phyloP scores from a whole-genome alignment of 2,113 vertebrate genomes.

The Crotalus helleri region DNA sequence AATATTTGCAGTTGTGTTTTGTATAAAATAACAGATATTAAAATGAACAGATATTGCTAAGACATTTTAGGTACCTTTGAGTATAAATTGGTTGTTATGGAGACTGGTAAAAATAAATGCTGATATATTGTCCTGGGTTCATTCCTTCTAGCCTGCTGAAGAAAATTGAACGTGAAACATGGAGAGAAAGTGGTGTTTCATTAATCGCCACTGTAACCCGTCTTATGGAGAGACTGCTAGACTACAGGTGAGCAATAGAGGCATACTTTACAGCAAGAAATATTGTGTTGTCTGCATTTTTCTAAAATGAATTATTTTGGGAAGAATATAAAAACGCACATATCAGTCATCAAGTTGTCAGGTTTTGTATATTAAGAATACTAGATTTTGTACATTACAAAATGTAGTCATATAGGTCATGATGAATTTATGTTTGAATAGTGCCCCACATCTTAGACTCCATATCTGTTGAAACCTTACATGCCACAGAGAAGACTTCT shows the following conservation, averaged over 20 bases:
- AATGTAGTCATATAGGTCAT: background rate
- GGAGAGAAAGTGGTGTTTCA: constrained; percentile 96
- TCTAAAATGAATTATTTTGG: constrained; percentile 1
- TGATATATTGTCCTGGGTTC: constrained; percentile 66
- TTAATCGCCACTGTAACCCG: constrained; percentile 96
- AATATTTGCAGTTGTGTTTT: constrained; percentile 71
- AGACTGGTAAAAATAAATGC: constrained; percentile 73
- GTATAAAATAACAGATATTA: constrained; percentile 50
- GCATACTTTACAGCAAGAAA: background rate
- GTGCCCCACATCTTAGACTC: background rate
- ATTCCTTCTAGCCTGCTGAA: constrained; percentile 85
- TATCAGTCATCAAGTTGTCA: background rate
- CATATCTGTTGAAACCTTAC: background rate
- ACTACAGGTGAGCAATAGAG: constrained; percentile 83
- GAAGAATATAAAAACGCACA: constrained; percentile 1
- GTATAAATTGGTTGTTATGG: constrained; percentile 74
- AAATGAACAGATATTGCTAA: constrained; percentile 67
- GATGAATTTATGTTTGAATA: background rate
- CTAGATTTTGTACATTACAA: constrained; percentile 38
- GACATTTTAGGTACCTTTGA: constrained; percentile 68
- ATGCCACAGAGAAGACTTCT: background rate
- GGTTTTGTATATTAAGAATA: background rate
- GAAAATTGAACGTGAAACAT: constrained; percentile 99
- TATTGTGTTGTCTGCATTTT: background rate
- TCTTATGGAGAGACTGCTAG: constrained; percentile 94